Percentiles rank a stretch among this genome's conserved stretches.
These are phyloP conservation scores for Oryzias javanicus DNA, from an alignment of 2,113 vertebrate species.

Conservation along the genomic window DNA sequence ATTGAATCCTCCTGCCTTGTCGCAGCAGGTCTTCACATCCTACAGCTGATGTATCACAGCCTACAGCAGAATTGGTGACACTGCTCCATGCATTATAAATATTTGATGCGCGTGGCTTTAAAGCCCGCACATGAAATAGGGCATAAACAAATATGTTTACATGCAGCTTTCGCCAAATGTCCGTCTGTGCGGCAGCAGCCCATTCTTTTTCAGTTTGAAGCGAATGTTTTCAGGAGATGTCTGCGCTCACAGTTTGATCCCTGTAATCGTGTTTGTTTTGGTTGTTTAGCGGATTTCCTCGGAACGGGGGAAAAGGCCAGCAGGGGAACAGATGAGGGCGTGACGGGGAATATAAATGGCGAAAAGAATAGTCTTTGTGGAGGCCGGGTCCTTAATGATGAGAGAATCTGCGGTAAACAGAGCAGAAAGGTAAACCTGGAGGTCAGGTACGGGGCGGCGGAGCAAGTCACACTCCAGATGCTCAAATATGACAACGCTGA, in stretches of 20 bases:
- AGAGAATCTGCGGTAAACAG: not conserved
- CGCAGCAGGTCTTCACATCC: too few species aligned
- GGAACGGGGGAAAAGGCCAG: not conserved
- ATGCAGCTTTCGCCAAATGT: not conserved
- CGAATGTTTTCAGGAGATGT: not conserved
- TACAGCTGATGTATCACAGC: not conserved
- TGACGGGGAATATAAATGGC: conserved; percentile 7
- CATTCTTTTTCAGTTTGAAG: not conserved
- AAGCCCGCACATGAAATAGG: not conserved
- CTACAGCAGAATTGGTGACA: not conserved
- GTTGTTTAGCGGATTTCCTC: not conserved
- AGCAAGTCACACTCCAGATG: not conserved
- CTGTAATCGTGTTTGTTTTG: not conserved
- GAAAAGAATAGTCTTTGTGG: not conserved
- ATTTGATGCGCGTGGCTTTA: not conserved
- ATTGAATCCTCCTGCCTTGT: too few species aligned
- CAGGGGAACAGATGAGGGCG: not conserved
- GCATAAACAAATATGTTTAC: conserved; percentile 1
- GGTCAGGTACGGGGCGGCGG: not conserved
- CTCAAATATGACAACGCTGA: not conserved
- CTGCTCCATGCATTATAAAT: conserved; percentile 1
- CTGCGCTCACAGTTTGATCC: not conserved
- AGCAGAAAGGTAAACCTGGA: not conserved
- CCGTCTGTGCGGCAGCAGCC: not conserved
- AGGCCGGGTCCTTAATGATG: not conserved